phyloP scores from a whole-genome alignment of 2,888 invertebrate species.

The Pristionchus japonicus region DNA sequence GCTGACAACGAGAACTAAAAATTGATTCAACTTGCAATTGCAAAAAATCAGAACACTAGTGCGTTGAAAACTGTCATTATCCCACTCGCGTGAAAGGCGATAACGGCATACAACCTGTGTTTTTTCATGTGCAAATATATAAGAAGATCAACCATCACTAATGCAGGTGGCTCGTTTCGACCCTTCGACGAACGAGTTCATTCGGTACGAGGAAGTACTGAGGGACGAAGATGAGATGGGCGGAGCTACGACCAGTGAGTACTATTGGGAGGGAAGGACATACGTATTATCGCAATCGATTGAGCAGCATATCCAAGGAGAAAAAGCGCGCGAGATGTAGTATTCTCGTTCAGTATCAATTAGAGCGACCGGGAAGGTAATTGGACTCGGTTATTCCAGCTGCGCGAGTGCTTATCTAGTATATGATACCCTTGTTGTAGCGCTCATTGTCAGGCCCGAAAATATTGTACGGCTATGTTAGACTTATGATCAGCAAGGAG shows the following conservation, averaged over 20 bases:
- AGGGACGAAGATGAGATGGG: conserved; percentile 39
- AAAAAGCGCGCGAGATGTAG: neutral
- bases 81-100: no score
- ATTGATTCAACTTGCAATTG: neutral
- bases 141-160: neutral
- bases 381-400: neutral
- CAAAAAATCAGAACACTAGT: neutral
- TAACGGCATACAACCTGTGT: no score
- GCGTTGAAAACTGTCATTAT: neutral
- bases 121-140: no score
- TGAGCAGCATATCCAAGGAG: neutral
- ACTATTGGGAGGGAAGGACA: neutral
- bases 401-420: neutral
- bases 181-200: conserved; percentile 9
- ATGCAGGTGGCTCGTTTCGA: neutral
- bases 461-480: neutral
- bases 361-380: neutral
- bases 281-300: neutral
- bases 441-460: neutral
- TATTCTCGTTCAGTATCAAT: neutral
- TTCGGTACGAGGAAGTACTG: conserved; percentile 11
- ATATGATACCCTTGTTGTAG: no score
- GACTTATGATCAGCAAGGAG: neutral
- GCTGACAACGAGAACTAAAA: neutral
- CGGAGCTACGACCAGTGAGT: conserved; percentile 41